phyloP scores from a whole-genome alignment of 2,113 vertebrate species.

The Tupaia tana region DNA sequence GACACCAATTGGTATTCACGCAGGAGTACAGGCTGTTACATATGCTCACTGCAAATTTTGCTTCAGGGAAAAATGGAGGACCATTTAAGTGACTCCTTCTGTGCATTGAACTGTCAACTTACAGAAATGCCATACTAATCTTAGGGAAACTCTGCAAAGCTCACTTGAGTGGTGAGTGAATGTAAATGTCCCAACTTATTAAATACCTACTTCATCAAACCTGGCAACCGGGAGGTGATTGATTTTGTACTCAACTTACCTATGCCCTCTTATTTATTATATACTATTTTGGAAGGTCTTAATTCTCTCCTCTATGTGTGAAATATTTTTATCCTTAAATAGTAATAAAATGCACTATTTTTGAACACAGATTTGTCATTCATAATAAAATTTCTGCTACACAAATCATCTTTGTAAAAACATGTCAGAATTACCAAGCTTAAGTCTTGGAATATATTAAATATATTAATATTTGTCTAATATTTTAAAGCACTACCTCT shows the following conservation, averaged over 20 bases:
- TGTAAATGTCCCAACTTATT: slow-evolving; percentile 64
- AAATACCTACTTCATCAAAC: slow-evolving; percentile 56
- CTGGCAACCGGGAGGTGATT: neutral
- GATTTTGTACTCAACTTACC: slow-evolving; percentile 21
- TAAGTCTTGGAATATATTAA: neutral
- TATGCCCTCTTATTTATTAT: neutral
- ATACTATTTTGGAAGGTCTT: neutral
- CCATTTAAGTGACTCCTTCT: slow-evolving; percentile 55
- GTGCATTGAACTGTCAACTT: slow-evolving; percentile 67
- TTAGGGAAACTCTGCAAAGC: slow-evolving; percentile 51
- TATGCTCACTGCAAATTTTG: slow-evolving; percentile 60
- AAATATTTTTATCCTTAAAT: slow-evolving; percentile 32
- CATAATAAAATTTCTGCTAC: neutral
- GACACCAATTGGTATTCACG: slow-evolving; percentile 55
- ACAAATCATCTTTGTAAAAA: slow-evolving; percentile 40
- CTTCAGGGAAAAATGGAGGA: slow-evolving; percentile 72
- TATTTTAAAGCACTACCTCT: neutral
- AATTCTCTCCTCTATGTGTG: neutral
- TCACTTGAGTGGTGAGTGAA: slow-evolving; percentile 46
- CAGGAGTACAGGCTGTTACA: slow-evolving; percentile 45
- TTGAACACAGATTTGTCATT: neutral
- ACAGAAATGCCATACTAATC: slow-evolving; percentile 59
- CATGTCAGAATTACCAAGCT: neutral
- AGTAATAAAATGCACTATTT: neutral
- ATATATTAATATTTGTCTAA: neutral